Evolutionary conservation across 2,888 invertebrate species (phyloP), one percentile per base, ranked within the genome.

Genomic region (Lasioglossum morio): DNA sequence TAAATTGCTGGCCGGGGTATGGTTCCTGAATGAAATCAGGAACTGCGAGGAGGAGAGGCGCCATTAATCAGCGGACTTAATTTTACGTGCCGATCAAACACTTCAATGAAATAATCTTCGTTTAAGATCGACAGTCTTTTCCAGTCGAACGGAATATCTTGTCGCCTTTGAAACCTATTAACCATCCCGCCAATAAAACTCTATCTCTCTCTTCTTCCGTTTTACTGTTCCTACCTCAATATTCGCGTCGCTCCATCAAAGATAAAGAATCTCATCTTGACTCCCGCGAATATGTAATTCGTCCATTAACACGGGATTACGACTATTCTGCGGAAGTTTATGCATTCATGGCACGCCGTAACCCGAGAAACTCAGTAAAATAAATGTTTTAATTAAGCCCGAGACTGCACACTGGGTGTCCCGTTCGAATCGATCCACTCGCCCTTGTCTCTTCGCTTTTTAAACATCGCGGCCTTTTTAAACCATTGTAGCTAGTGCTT

Each of bases 221-320:
- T 63, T 63, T 14, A 30, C 30, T 43, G 27, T 27, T 72, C 43
- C 43, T 27, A 43, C 27, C 72, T 72, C 43, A 72, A 72, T 72
- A 72, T 72, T 72, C 43, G 16, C 72, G 0, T 4, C 43, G 72
- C 27, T 43, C 43, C 72, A 27, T 72, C 43, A 43, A 72, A 63
- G 63, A 63, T 63, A 63, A 76, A 77, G 75, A 63, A 27, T 34
- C 14, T 60, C n/a, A 4, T 12, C 34, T 16, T 53, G 43, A 63
- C 53, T 63, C 63, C 37, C 12, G 19, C 72, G 43, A 14, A 43
- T 14, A 48, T 66, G 34, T 66, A 60, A 75, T 43, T 60, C 73
- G 60, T 70, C 74, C 69, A 53, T 72, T 30, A 74, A 46, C 72
- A 57, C 69, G 34, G 53, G 34, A 66, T 66, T 66, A 66, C 34